phyloP scores from a whole-genome alignment of 2,113 vertebrate species.

The Scortum barcoo region DNA sequence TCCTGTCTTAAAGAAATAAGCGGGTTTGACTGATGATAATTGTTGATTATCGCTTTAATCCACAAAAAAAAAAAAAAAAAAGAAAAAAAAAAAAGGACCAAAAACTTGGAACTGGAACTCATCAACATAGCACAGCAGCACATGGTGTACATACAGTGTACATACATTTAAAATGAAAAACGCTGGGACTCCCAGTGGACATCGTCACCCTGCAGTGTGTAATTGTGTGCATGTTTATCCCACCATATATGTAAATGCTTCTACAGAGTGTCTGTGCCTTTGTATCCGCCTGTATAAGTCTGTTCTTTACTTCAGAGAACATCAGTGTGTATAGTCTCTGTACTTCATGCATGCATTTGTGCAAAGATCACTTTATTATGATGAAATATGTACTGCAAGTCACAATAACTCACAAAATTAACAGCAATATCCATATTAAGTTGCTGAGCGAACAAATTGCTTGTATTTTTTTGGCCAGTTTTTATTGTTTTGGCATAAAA shows the following conservation, averaged over 20 bases:
- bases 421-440: neutral
- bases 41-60: conserved; percentile 14
- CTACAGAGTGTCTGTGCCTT: no score
- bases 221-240: neutral
- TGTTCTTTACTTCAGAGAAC: no score
- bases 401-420: neutral
- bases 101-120: neutral
- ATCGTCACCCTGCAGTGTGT: no score
- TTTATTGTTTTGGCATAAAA: no score
- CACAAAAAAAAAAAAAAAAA: no score
- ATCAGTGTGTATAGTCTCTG: neutral
- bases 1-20: conserved; percentile 5
- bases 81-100: neutral
- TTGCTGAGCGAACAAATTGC: neutral
- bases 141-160: no score
- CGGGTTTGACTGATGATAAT: conserved; percentile 5
- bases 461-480: neutral
- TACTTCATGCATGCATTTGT: neutral
- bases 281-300: neutral
- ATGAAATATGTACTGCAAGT: no score
- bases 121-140: neutral
- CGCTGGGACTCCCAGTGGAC: no score
- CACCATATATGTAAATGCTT: neutral
- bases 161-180: no score
- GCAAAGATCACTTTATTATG: no score